These are phyloP conservation scores for Drosophila rubida DNA, from an alignment of 2,888 invertebrate genomes.

Conservation along the genomic window DNA sequence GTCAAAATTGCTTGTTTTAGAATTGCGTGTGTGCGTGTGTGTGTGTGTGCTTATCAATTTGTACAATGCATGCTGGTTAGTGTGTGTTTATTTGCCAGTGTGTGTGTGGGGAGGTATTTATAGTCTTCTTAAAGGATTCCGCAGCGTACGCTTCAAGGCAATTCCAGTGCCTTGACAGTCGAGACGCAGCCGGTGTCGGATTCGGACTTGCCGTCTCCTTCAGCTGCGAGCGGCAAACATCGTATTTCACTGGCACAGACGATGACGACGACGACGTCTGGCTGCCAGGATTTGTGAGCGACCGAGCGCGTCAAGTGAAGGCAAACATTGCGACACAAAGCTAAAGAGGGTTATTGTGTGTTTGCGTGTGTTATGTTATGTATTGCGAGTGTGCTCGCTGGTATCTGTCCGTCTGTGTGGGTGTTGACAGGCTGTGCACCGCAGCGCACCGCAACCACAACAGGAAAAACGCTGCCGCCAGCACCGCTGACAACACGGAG, in stretches of 20 bases:
- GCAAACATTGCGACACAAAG: constrained; percentile 75
- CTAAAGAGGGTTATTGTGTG: constrained; percentile 65
- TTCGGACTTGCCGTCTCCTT: constrained; percentile 51
- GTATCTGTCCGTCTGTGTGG: constrained; percentile 13
- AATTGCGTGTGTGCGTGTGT: constrained; percentile 28
- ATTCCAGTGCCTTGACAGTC: constrained; percentile 48
- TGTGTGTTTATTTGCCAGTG: constrained; percentile 7
- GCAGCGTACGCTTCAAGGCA: constrained; percentile 57
- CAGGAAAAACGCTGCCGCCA: constrained; percentile 47
- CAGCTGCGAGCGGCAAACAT: constrained; percentile 33
- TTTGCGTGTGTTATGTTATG: too few relatives aligned
- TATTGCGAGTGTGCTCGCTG: constrained; percentile 11
- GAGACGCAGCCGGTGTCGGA: constrained; percentile 27
- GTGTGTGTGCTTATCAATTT: constrained; percentile 54
- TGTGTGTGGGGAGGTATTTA: constrained; percentile 56
- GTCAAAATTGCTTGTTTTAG: constrained; percentile 74
- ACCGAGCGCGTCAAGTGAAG: constrained; percentile 67
- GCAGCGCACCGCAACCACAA: constrained; percentile 37
- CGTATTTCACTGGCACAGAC: constrained; percentile 49
- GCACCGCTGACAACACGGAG: constrained; percentile 25
- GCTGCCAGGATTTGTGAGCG: constrained; percentile 63
- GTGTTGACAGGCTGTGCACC: constrained; percentile 43
- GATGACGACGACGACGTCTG: constrained; percentile 24
- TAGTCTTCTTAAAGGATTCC: constrained; percentile 77
- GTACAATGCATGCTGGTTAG: constrained; percentile 41